Percentiles rank a stretch among this genome's conserved stretches.
Evolutionary conservation across 2,797 vertebrate species (phyloP).

Genomic region (Mormyrops attenuatus): DNA sequence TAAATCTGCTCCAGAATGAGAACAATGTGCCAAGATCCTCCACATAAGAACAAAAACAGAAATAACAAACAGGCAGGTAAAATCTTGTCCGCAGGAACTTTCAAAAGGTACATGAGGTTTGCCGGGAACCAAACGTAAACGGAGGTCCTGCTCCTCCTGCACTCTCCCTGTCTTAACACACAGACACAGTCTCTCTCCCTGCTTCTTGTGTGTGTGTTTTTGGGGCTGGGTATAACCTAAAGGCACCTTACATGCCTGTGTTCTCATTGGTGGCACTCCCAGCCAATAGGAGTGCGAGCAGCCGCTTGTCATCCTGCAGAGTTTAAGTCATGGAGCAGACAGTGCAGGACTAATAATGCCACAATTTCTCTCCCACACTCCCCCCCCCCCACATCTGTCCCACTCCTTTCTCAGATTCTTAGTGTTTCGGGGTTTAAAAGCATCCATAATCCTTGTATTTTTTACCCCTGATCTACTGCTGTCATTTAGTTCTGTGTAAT

Average conservation of each 20-base stretch:
- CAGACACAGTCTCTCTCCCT: conserved; percentile 39
- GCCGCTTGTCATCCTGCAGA: conserved; percentile 71
- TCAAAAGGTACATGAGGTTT: conserved; percentile 41
- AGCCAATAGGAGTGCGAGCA: conserved; percentile 60
- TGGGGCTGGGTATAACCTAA: conserved; percentile 71
- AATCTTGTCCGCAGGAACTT: conserved; percentile 50
- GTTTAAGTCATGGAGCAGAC: conserved; percentile 65
- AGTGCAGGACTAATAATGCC: conserved; percentile 53
- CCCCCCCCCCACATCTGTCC: conserved; percentile 25
- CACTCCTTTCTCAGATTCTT: conserved; percentile 21
- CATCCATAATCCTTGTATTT: neutral
- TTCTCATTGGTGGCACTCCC: conserved; percentile 64
- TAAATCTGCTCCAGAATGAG: conserved; percentile 55
- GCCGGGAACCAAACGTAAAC: conserved; percentile 44
- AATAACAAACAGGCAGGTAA: conserved; percentile 40
- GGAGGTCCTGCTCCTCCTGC: conserved; percentile 37
- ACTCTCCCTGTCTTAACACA: conserved; percentile 37
- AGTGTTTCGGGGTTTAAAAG: conserved; percentile 7
- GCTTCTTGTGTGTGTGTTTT: conserved; percentile 42
- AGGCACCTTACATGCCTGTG: conserved; percentile 71
- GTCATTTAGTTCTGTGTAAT: conserved; percentile 33
- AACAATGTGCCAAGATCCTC: conserved; percentile 51
- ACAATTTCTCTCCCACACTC: conserved; percentile 17
- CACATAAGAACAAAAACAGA: conserved; percentile 34
- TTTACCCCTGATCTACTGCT: neutral